A percentile compares a stretch with the other conserved stretches of the same genome.
phyloP scores from a whole-genome alignment of 2,797 vertebrate species.

The Megalops cyprinoides region DNA sequence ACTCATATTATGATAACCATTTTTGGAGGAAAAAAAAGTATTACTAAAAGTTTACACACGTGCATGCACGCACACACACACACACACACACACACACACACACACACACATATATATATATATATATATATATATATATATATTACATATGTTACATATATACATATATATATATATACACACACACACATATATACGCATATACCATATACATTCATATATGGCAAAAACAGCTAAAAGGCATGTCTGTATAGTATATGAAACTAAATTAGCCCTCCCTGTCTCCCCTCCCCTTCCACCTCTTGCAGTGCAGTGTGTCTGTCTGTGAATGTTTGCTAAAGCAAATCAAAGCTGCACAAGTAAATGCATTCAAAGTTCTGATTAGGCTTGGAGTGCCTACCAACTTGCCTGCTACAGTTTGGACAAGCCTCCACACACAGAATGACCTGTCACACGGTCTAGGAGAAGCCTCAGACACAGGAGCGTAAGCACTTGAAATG shows the following conservation, averaged over 20 bases:
- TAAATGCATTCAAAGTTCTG: not conserved
- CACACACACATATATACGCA: conserved; percentile 26
- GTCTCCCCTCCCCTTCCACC: too few species aligned
- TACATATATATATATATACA: conserved; percentile 16
- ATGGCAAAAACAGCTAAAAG: too few species aligned
- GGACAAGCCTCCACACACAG: not conserved
- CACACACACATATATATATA: conserved; percentile 30
- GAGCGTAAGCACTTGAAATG: not conserved
- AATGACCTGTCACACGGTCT: not conserved
- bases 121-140: conserved; percentile 31
- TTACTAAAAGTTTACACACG: not conserved
- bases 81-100: conserved; percentile 36
- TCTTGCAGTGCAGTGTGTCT: too few species aligned
- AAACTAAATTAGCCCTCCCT: too few species aligned
- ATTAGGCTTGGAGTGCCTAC: too few species aligned
- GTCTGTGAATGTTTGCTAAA: not conserved
- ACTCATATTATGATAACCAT: not conserved
- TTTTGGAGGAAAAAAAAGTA: not conserved
- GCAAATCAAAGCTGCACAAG: not conserved
- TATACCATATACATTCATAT: conserved; percentile 34
- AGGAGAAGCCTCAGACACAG: not conserved
- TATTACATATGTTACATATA: conserved; percentile 32
- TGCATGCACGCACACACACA: conserved; percentile 31
- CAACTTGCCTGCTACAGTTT: not conserved
- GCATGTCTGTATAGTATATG: too few species aligned